Conservation (phyloP, 2,888 invertebrate genomes). For the Phortica magna region DNA sequence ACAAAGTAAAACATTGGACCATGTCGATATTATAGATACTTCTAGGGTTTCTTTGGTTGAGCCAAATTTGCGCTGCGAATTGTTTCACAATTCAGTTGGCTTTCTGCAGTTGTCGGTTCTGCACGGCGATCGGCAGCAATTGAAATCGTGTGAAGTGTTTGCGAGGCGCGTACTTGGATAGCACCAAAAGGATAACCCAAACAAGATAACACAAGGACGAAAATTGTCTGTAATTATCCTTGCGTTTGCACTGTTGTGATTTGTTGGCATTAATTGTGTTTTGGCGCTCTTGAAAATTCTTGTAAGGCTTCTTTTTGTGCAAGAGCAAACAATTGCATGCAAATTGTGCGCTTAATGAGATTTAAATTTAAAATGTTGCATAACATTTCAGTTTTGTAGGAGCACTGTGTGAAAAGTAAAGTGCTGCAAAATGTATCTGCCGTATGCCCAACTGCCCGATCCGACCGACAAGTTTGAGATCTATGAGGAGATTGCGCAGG, state of each 20-base stretch:
- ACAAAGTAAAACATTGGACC: constrained; percentile 53
- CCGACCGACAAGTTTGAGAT: constrained; percentile 88
- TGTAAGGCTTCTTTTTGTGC: constrained; percentile 9
- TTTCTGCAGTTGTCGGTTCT: constrained; percentile 66
- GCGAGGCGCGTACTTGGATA: not conserved
- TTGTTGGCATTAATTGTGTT: not conserved
- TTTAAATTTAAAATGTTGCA: not conserved
- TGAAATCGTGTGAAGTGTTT: not conserved
- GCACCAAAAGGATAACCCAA: not conserved
- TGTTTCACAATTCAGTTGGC: constrained; percentile 68
- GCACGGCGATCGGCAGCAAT: constrained; percentile 62
- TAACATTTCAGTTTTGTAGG: constrained; percentile 3
- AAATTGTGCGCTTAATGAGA: not conserved
- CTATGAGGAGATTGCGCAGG: constrained; percentile 77
- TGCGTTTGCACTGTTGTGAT: too few species aligned
- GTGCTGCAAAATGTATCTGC: constrained; percentile 76
- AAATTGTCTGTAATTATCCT: not conserved
- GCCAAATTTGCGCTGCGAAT: constrained; percentile 56
- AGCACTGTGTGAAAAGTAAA: constrained; percentile 25
- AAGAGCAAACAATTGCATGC: not conserved
- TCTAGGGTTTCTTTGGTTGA: constrained; percentile 51
- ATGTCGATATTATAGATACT: constrained; percentile 35
- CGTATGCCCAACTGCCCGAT: constrained; percentile 84
- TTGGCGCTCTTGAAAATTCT: not conserved
- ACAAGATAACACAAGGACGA: not conserved